phyloP scores from a whole-genome alignment of 30 jellyfish, hydroid and myxozoan species.

The Aurelia sp. region DNA sequence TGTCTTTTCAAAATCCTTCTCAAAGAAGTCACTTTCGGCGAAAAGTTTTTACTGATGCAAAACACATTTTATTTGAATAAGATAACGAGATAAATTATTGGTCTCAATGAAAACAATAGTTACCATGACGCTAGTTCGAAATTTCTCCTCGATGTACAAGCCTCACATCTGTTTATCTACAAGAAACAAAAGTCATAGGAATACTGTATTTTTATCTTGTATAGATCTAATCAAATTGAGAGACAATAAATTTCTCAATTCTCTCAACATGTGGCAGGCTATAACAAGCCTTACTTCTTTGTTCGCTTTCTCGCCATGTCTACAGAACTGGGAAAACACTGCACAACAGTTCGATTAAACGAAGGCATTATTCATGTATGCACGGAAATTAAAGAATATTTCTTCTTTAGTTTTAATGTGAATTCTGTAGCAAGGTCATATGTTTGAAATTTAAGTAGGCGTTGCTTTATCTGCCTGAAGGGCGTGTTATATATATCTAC shows the following conservation, averaged over 20 bases:
- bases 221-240: slow-evolving; percentile 32
- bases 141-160: slow-evolving; percentile 32
- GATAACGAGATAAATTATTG: slow-evolving; percentile 46
- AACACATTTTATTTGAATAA: slow-evolving; percentile 52
- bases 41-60: not conserved
- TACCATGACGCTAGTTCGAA: slow-evolving; percentile 27
- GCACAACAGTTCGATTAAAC: slow-evolving; percentile 43
- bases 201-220: slow-evolving; percentile 19
- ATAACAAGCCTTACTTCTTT: slow-evolving; percentile 20
- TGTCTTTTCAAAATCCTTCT: too few species aligned
- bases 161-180: slow-evolving; percentile 53
- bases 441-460: too few species aligned
- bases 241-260: slow-evolving; percentile 31
- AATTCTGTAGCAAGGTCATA: too few species aligned
- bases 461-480: too few species aligned
- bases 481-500: too few species aligned
- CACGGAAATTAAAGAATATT: slow-evolving; percentile 33
- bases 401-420: too few species aligned
- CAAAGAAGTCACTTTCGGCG: too few species aligned
- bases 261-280: slow-evolving; percentile 45
- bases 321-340: slow-evolving; percentile 10
- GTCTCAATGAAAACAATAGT: slow-evolving; percentile 28
- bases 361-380: slow-evolving; percentile 18
- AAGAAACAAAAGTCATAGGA: slow-evolving; percentile 35
- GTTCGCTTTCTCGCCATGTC: slow-evolving; percentile 20